Evolutionary conservation across 2,888 invertebrate genomes (phyloP).

Genomic region (Hirtodrosophila cameraria): DNA sequence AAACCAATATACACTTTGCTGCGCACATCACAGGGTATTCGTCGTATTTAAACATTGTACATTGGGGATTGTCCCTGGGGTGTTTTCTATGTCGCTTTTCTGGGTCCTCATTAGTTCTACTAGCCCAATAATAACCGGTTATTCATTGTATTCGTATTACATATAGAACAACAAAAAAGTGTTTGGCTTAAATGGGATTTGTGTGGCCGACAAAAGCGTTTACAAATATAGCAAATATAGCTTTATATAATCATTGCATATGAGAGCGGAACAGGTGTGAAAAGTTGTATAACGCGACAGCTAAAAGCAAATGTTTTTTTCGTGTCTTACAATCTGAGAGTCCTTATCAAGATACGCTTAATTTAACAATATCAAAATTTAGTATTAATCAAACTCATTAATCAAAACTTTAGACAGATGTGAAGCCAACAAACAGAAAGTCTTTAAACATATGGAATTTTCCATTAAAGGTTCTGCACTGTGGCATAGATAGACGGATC

Average conservation of each 20-base stretch:
- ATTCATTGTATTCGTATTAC: conserved; percentile 13
- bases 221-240: conserved; percentile 2
- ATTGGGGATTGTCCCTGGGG: conserved; percentile 48
- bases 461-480: conserved; percentile 18
- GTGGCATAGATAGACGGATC: conserved; percentile 30
- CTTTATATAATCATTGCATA: conserved; percentile 5
- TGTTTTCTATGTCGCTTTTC: conserved; percentile 10
- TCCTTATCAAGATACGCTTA: conserved; percentile 1
- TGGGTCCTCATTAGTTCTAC: conserved; percentile 46
- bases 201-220: conserved; percentile 16
- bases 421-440: not conserved
- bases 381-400: conserved; percentile 33
- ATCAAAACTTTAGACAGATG: conserved; percentile 22
- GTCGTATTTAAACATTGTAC: conserved; percentile 8
- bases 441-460: conserved; percentile 16
- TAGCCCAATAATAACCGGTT: conserved; percentile 48
- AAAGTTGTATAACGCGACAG: conserved; percentile 11
- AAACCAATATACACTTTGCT: not conserved
- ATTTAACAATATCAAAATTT: conserved; percentile 18
- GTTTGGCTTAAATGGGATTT: conserved; percentile 22
- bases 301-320: not conserved
- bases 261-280: conserved; percentile 1
- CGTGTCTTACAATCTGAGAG: too few relatives aligned
- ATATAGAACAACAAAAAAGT: conserved; percentile 18
- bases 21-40: conserved; percentile 1